Evolutionary conservation across 2,888 invertebrate species (phyloP), one percentile per base, ranked within the genome.

Genomic region (Craniophora ligustri): DNA sequence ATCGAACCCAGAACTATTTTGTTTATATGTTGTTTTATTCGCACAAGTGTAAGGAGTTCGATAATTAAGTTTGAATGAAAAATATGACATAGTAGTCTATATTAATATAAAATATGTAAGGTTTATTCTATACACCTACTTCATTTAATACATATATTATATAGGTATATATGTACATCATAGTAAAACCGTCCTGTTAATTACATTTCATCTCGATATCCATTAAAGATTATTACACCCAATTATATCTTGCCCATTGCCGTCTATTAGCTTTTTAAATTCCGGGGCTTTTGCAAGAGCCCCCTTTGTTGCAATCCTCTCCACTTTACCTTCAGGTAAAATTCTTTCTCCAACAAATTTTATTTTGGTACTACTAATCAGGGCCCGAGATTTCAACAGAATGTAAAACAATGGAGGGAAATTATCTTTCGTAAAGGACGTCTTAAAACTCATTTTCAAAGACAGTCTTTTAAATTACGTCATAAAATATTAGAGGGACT

Each of bases 401-500:
- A 53, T 66, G 67, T 72, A 74, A 76, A 73, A 79, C 75, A 79
- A 77, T 75, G 65, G 66, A 42, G 50, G 66, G 67, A 79, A 79
- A 79, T 81, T 78, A 75, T 72, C 59, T 69, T 73, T 75, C 66
- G 67, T 69, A 69, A 75, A 79, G 73, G 66, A 78, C 75, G 77
- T 78, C 80, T 80, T 78, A 84, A 81, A 77, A 78, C 75, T 82
- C 77, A 78, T 81, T 77, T 82, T 78, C 78, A 78, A 82, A 80
- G 81, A 78, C 80, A 82, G 78, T 81, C 79, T 86, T 85, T 87
- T 86, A 88, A 86, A 88, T 88, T 87, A 84, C 84, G 75, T 82
- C 82, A 84, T 89, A 85, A 88, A 89, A 87, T 88, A 89, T 88
- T 85, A 86, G 84, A 75, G 76, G 68, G 84, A 78, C 83, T 84